Evolutionary conservation across 2,113 vertebrate species (phyloP).

Genomic region (Mus musculus): GRCm39 chr6:111883501-111884000

Average conservation of each 20-base stretch:
- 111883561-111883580: background rate
- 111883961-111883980: background rate
- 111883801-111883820: background rate
- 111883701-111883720: background rate
- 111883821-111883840: rapidly evolving
- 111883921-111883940: too few species aligned
- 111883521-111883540: background rate
- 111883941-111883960: background rate
- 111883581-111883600: background rate
- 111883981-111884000: background rate
- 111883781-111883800: too few species aligned
- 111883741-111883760: background rate
- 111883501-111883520: background rate
- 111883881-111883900: background rate
- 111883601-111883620: too few species aligned
- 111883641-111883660: background rate
- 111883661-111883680: background rate
- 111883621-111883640: background rate
- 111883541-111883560: rapidly evolving
- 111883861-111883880: background rate
- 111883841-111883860: rapidly evolving
- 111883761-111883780: background rate
- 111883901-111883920: background rate
- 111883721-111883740: background rate
- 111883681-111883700: background rate